Base-by-base conservation (phyloP, 2,113 vertebrate species). In the Propithecus coquereli region DNA sequence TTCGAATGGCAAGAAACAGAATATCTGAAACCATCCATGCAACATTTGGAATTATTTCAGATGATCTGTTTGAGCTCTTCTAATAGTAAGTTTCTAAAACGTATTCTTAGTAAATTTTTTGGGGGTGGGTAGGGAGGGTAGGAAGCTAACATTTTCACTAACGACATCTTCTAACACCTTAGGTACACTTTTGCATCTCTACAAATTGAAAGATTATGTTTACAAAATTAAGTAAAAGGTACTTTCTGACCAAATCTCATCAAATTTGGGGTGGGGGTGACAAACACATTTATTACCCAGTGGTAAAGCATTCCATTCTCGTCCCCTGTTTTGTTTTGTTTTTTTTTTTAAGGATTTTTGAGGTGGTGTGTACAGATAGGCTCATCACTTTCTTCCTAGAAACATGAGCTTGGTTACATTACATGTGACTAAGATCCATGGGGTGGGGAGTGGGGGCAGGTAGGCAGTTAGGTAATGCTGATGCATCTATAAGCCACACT, bases 101-200 rank as follows among this genome's bases (percentile, higher is more conserved):
- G 50, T 32, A 23, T 77, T 83, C 59, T 89, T 37, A 23, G 45
- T 63, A 82, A 37, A 63, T 88, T 70, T 32, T 32, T 10, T 2
- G 12, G 57, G 45, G 25, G 13, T 79, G 14, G 34, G 25, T 71
- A 93, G 9, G 34, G 40, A 25, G 14, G 16, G 54, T 86, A 68
- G 45, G 70, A 82, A 94, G n/a, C 54, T 86, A 65, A 96, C 2
- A 27, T 91, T 93, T 96, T 96, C 52, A 79, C 4, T 83, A 45
- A 88, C 47, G 52, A 74, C 25, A 68, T 85, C 77, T 61, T 66
- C 12, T 87, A 84, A 82, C 12, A 73, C 83, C 52, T 86, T 91
- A 79, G 65, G 13, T 45, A 84, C 14, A 91, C 54, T 94, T 94
- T 83, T 65, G 10, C 12, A 88, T 76, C 23, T 84, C n/a, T 94